Conservation (phyloP, 1,140 invertebrate species). For the Drosophila navojoa region DNA sequence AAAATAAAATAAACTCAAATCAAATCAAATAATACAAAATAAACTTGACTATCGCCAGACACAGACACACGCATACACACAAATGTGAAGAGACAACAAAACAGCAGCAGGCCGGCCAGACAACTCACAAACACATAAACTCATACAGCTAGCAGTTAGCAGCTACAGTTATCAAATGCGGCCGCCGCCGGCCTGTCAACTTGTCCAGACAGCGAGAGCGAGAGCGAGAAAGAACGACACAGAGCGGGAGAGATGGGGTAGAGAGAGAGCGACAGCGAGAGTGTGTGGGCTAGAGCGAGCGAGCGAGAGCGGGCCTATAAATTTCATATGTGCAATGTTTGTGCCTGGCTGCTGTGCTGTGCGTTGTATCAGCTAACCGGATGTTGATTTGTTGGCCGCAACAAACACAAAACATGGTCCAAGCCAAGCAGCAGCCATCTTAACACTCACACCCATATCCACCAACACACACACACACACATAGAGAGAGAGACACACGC, state of each 20-base stretch:
- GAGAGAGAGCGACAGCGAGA: slow-evolving; percentile 3
- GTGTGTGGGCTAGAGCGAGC: slow-evolving; percentile 1
- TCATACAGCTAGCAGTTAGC: slow-evolving; percentile 45
- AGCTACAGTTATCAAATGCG: slow-evolving; percentile 68
- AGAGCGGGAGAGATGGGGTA: not conserved
- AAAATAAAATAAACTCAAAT: slow-evolving; percentile 34
- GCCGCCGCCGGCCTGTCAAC: slow-evolving; percentile 51
- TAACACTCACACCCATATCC: not conserved
- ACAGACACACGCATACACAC: slow-evolving; percentile 21
- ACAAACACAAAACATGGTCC: slow-evolving; percentile 18
- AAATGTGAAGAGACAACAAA: slow-evolving; percentile 45
- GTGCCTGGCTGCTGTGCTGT: slow-evolving; percentile 20
- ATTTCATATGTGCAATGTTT: slow-evolving; percentile 55
- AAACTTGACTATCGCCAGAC: slow-evolving; percentile 59
- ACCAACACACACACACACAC: not conserved
- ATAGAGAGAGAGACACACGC: not conserved
- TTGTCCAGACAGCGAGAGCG: slow-evolving; percentile 31
- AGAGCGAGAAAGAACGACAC: slow-evolving; percentile 1
- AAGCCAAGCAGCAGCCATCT: slow-evolving; percentile 15
- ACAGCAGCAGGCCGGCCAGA: slow-evolving; percentile 61
- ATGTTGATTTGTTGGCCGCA: slow-evolving; percentile 50
- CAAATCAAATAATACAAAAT: slow-evolving; percentile 18
- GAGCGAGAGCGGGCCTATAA: slow-evolving; percentile 28
- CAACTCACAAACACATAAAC: slow-evolving; percentile 52
- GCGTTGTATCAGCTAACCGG: slow-evolving; percentile 42